These are phyloP conservation scores for Galeruca laticollis DNA, from an alignment of 2,888 invertebrate genomes.

Conservation along the genomic window DNA sequence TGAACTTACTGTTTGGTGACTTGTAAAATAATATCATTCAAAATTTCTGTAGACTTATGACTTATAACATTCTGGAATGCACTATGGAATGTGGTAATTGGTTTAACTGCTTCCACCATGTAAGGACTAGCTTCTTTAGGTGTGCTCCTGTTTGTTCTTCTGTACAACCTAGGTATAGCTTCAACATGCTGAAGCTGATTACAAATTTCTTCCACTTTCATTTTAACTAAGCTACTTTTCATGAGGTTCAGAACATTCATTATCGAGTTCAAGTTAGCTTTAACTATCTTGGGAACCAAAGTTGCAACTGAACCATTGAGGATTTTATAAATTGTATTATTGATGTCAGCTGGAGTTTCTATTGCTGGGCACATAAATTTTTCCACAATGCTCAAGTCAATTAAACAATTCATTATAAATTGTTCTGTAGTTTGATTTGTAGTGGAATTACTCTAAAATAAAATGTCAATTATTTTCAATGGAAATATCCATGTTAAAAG, in stretches of 20 bases:
- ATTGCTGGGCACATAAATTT: slow-evolving; percentile 47
- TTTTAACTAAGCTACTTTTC: slow-evolving; percentile 53
- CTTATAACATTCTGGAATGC: slow-evolving; percentile 66
- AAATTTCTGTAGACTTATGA: slow-evolving; percentile 63
- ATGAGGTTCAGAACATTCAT: slow-evolving; percentile 49
- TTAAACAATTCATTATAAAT: slow-evolving; percentile 57
- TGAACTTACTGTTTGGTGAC: slow-evolving; percentile 69
- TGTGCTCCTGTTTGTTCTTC: slow-evolving; percentile 90
- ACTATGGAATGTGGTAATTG: slow-evolving; percentile 72
- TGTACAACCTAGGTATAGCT: slow-evolving; percentile 92
- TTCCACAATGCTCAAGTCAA: slow-evolving; percentile 55
- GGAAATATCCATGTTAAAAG: no score
- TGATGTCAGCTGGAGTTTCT: slow-evolving; percentile 43
- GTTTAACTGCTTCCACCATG: slow-evolving; percentile 64
- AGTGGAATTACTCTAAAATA: slow-evolving; percentile 39
- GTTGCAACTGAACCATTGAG: slow-evolving; percentile 53
- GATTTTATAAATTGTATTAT: slow-evolving; percentile 55
- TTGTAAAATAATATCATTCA: slow-evolving; percentile 65
- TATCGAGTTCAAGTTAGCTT: slow-evolving; percentile 53
- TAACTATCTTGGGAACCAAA: slow-evolving; percentile 53
- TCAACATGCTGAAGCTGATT: slow-evolving; percentile 83
- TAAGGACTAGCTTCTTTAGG: slow-evolving; percentile 87
- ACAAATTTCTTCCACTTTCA: slow-evolving; percentile 66
- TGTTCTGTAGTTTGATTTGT: slow-evolving; percentile 49
- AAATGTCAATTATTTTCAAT: background rate